These are phyloP conservation scores for Leptobrachium leishanense DNA, from an alignment of 2,113 vertebrate genomes.

Conservation along the genomic window DNA sequence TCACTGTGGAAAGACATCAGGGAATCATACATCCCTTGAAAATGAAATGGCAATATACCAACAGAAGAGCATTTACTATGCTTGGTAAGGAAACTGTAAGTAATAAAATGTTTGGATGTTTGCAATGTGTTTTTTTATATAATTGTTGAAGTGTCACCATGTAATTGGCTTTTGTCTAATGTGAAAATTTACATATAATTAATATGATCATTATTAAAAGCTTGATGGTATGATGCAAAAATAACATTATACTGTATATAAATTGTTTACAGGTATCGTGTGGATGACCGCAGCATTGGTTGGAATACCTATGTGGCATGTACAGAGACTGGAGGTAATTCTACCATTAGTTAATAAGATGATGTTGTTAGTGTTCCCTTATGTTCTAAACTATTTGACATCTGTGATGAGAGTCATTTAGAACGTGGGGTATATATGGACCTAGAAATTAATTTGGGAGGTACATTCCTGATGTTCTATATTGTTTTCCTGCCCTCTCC, in stretches of 20 bases:
- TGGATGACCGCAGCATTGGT: constrained; percentile 69
- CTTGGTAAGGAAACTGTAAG: constrained; percentile 62
- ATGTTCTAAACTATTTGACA: too few relatives aligned
- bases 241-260: background rate
- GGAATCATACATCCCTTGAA: constrained; percentile 74
- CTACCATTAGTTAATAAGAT: too few relatives aligned
- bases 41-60: constrained; percentile 73
- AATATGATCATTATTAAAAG: background rate
- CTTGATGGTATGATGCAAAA: too few relatives aligned
- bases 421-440: too few relatives aligned
- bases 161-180: background rate
- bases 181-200: background rate
- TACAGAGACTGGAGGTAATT: constrained; percentile 71
- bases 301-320: constrained; percentile 70
- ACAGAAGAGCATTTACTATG: constrained; percentile 69
- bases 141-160: too few relatives aligned
- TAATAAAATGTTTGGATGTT: background rate
- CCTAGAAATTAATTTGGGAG: too few relatives aligned
- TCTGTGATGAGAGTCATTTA: too few relatives aligned
- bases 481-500: too few relatives aligned
- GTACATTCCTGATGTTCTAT: too few relatives aligned
- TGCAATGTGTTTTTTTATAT: too few relatives aligned
- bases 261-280: constrained; percentile 61
- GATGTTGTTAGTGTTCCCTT: too few relatives aligned
- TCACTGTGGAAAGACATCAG: constrained; percentile 74